phyloP scores from a whole-genome alignment of 2,113 vertebrate genomes.

The Clarias gariepinus region DNA sequence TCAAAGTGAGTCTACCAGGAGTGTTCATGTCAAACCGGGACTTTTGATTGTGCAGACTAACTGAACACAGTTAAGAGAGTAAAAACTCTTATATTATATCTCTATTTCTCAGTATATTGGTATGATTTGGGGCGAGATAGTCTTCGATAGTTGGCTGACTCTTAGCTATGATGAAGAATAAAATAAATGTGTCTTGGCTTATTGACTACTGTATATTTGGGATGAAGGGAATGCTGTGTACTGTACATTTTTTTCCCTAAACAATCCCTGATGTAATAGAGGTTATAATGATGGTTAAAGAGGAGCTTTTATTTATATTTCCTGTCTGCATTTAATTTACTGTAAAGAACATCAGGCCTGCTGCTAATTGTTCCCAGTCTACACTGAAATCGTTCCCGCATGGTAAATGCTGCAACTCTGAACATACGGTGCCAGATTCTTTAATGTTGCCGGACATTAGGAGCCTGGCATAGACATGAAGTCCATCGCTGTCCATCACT shows the following conservation, averaged over 20 bases:
- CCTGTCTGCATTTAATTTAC: background rate
- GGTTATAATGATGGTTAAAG: background rate
- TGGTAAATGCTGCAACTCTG: background rate
- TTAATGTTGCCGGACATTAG: background rate
- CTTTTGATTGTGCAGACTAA: too few relatives aligned
- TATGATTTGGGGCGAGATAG: background rate
- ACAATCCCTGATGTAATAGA: background rate
- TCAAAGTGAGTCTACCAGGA: background rate
- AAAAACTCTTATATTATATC: too few relatives aligned
- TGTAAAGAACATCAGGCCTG: slow-evolving; percentile 15
- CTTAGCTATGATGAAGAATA: background rate
- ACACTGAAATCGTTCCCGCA: slow-evolving; percentile 7
- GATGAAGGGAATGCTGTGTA: background rate
- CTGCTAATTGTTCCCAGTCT: slow-evolving; percentile 14
- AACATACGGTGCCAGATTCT: background rate
- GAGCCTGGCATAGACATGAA: background rate
- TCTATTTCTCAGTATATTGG: background rate
- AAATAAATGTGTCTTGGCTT: background rate
- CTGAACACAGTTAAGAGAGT: too few relatives aligned
- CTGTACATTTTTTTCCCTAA: background rate
- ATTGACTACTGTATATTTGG: background rate
- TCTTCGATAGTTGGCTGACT: background rate
- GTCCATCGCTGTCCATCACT: background rate
- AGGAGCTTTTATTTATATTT: background rate
- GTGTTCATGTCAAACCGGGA: too few relatives aligned